These are phyloP conservation scores for Oligia fasciuncula DNA, from an alignment of 2,888 invertebrate genomes.

Conservation along the genomic window DNA sequence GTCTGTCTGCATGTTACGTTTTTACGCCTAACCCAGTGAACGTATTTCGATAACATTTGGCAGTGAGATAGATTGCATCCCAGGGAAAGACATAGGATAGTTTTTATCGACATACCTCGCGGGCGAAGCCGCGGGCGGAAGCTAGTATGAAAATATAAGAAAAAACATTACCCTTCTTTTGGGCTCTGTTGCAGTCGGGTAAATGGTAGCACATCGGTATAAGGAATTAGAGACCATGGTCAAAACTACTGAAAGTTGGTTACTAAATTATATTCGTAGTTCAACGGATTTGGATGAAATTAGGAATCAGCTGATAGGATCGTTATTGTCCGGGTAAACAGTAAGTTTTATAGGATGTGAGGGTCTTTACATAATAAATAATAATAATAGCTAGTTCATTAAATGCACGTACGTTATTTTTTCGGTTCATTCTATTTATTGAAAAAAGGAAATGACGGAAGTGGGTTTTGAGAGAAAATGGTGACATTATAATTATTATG, in stretches of 20 bases:
- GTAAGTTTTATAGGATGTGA: background rate
- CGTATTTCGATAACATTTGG: too few relatives aligned
- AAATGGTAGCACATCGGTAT: background rate
- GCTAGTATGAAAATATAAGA: too few relatives aligned
- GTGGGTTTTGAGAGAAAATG: background rate
- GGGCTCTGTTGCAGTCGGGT: background rate
- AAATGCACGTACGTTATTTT: rapidly evolving
- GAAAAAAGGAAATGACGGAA: background rate
- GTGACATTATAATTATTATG: background rate
- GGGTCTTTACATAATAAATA: too few relatives aligned
- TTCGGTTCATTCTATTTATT: background rate
- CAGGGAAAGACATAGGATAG: too few relatives aligned
- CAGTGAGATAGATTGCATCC: too few relatives aligned
- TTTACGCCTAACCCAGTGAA: too few relatives aligned
- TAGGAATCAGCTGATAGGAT: background rate
- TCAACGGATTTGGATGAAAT: background rate
- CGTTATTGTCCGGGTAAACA: rapidly evolving
- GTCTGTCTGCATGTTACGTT: too few relatives aligned
- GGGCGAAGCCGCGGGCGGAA: too few relatives aligned
- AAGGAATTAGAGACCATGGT: background rate
- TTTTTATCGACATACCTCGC: too few relatives aligned
- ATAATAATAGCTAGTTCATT: rapidly evolving
- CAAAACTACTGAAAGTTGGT: background rate
- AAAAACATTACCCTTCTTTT: background rate
- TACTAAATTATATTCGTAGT: background rate